Base-by-base conservation (phyloP, 2,797 vertebrate species). In the Platalea minor region DNA sequence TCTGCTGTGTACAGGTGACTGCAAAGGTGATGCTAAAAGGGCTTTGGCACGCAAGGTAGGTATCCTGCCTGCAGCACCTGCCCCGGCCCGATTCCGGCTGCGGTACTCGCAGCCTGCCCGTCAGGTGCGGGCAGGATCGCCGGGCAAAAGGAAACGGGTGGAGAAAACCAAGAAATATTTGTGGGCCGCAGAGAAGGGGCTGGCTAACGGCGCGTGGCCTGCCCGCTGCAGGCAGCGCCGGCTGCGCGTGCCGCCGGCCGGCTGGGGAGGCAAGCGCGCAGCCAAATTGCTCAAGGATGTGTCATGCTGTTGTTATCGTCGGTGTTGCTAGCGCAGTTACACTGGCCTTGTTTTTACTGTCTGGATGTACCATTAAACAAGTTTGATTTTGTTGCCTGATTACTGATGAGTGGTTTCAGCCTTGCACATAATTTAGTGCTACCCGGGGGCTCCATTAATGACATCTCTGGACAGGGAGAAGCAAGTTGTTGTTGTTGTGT, bases 351-450 rank as follows among this genome's bases (percentile, higher is more conserved):
- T 37, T 76, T 33, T 69, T 50, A 12, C 86, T 76, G 78, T 50
- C 75, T 92, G 87, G 75, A 67, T 91, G 75, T 86, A 46, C 72
- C 92, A 95, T 92, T 93, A 96, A 95, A 93, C 33, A 9, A 20
- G 63, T 89, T 60, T 85, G 67, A 78, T 69, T 76, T 29, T 43
- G 85, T 45, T 93, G 84, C 90, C 90, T 87, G 88, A 82, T 83
- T 21, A 31, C 79, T 88, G 89, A 80, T 14, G 77, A 89, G 91
- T 76, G 88, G 20, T 90, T 91, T 92, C 56, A 72, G 85, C 85
- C 91, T 89, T 16, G 2, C 45, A 14, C 14, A 2, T 64, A 18
- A 37, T 53, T 46, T 13, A n/a, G 50, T 14, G 60, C 45, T 24
- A 17, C 74, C 54, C 16, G 17, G 46, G 67, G 83, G 65, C 59